phyloP scores from a whole-genome alignment of 2,797 vertebrate species.

The Liasis olivaceus region DNA sequence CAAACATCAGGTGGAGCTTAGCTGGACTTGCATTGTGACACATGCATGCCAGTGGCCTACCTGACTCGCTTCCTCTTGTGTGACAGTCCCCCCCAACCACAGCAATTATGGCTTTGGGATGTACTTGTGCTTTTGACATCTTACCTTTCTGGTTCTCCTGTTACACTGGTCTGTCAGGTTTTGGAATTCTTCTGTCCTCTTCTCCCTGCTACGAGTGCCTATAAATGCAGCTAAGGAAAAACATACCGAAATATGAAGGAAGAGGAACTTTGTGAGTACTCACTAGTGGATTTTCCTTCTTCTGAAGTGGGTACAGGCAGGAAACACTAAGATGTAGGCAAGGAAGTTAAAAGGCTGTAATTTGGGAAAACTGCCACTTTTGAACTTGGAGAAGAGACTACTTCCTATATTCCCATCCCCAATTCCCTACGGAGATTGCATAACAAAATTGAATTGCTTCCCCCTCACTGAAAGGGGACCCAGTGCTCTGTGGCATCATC shows the following conservation, averaged over 20 bases:
- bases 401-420: background rate
- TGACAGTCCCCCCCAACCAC: conserved; percentile 17
- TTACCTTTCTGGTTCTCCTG: background rate
- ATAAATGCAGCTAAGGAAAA: background rate
- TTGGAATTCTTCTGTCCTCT: background rate
- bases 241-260: no score
- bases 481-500: background rate
- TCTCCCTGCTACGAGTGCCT: background rate
- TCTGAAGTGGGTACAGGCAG: no score
- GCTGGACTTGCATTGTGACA: background rate
- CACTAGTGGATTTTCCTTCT: background rate
- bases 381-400: background rate
- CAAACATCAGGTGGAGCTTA: background rate
- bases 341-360: background rate
- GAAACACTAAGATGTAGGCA: background rate
- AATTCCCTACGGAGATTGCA: background rate
- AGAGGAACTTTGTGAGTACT: background rate
- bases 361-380: background rate
- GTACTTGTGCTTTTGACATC: conserved; percentile 27
- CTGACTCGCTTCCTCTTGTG: background rate
- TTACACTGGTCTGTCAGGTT: background rate
- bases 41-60: background rate
- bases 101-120: conserved; percentile 20
- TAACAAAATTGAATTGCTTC: background rate
- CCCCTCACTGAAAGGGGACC: background rate